Evolutionary conservation across 2,888 invertebrate species (phyloP), one percentile per base, ranked within the genome.

Genomic region (Frankliniella fusca): DNA sequence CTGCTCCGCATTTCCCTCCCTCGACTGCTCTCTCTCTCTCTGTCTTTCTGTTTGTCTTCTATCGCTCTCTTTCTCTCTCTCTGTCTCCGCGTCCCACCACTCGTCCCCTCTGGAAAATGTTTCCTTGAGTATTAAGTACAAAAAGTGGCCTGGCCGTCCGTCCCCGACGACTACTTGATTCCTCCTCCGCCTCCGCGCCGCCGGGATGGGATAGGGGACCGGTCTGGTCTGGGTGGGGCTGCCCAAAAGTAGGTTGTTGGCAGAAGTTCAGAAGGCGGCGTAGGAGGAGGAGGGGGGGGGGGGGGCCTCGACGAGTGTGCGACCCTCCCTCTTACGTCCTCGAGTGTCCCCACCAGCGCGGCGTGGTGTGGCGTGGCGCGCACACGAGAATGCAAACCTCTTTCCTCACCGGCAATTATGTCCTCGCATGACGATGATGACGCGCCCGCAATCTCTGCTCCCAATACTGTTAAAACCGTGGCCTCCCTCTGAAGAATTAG

Each of bases 171-270:
- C 54, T 12, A 20, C 20, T 54, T 54, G 54, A 54, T 54, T 54
- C 54, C 54, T 54, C 54, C 15, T n/a, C n/a, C n/a, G n/a, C n/a
- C n/a, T n/a, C n/a, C n/a, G n/a, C n/a, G n/a, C n/a, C n/a, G n/a
- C n/a, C n/a, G n/a, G n/a, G n/a, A n/a, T n/a, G n/a, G n/a, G n/a
- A n/a, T n/a, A n/a, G n/a, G n/a, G n/a, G n/a, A n/a, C n/a, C n/a
- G n/a, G n/a, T n/a, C n/a, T n/a, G n/a, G n/a, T n/a, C n/a, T n/a
- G 11, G 65, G 65, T 9, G 65, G 65, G 65, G 9, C 20, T 27
- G 23, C 23, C 70, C n/a, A 70, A 70, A 70, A 70, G 70, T 70
- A 70, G 70, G 70, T 70, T 70, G 70, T 70, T 70, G 70, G 70
- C 70, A 70, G 70, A 27, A 70, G 70, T 70, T 70, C 70, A 70